These are phyloP conservation scores for Melitaea cinxia DNA, from an alignment of 1,140 invertebrate species.

Conservation along the genomic window DNA sequence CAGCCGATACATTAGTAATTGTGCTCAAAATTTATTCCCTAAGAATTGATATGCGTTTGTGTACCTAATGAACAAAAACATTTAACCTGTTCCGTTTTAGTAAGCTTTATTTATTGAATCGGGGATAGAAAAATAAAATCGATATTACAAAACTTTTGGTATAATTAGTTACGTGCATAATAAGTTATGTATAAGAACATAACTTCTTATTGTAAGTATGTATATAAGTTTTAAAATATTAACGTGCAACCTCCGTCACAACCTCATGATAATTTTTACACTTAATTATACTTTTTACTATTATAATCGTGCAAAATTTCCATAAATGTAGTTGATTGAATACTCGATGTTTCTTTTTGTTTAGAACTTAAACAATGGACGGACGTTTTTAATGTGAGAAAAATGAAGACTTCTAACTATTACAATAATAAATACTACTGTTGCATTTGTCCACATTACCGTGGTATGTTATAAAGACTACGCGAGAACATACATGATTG, in stretches of 20 bases:
- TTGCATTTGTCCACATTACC: conserved; percentile 44
- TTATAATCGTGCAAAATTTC: conserved; percentile 1
- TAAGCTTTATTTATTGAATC: too few species aligned
- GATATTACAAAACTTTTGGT: too few species aligned
- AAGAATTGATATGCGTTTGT: too few species aligned
- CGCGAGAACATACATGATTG: conserved; percentile 24
- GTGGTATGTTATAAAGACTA: conserved; percentile 27
- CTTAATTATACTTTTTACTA: neutral
- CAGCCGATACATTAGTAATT: too few species aligned
- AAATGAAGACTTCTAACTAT: conserved; percentile 52
- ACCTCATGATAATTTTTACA: neutral
- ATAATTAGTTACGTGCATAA: too few species aligned
- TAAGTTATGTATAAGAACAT: too few species aligned
- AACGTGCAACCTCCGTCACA: neutral
- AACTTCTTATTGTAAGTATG: too few species aligned
- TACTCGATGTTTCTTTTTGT: conserved; percentile 22
- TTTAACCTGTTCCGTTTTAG: too few species aligned
- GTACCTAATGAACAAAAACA: too few species aligned
- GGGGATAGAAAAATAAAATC: too few species aligned
- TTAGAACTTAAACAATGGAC: conserved; percentile 56
- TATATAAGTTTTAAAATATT: too few species aligned
- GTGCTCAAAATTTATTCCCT: too few species aligned
- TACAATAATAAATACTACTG: conserved; percentile 50
- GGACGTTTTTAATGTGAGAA: conserved; percentile 70
- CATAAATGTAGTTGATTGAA: conserved; percentile 5